Evolutionary conservation across 2,797 vertebrate genomes (phyloP).

Genomic region (Gymnothorax reevesii): DNA sequence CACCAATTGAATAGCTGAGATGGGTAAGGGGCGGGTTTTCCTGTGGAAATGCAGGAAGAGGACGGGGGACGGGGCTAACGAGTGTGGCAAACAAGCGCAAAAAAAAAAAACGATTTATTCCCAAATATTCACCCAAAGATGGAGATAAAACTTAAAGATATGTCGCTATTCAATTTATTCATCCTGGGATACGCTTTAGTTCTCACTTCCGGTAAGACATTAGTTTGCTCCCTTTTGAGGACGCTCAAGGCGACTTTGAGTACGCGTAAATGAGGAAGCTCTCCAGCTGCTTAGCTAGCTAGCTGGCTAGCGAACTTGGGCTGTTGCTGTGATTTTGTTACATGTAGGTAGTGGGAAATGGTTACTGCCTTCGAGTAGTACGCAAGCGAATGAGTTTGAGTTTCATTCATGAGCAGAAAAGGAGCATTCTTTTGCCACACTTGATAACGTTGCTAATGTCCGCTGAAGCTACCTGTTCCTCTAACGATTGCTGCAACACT

Average conservation of each 20-base stretch:
- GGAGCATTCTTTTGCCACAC: not conserved
- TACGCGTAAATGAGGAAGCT: not conserved
- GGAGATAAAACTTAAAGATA: not conserved
- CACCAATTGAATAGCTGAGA: slow-evolving; percentile 15
- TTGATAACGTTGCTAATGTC: not conserved
- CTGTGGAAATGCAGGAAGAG: slow-evolving; percentile 34
- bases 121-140: not conserved
- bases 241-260: not conserved
- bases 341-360: not conserved
- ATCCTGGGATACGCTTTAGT: slow-evolving; percentile 13
- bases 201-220: slow-evolving; percentile 24
- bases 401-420: not conserved
- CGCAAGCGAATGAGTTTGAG: not conserved
- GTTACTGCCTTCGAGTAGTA: not conserved
- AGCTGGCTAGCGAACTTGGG: not conserved
- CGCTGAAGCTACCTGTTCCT: not conserved
- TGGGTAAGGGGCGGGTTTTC: slow-evolving; percentile 3
- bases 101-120: slow-evolving; percentile 8
- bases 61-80: slow-evolving; percentile 9
- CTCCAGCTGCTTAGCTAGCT: not conserved
- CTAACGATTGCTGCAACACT: not conserved
- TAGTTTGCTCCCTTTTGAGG: not conserved
- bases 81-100: not conserved
- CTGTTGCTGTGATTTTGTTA: not conserved
- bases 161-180: not conserved